Evolutionary conservation across 2,797 vertebrate species (phyloP).

Genomic region (Psittacula echo): DNA sequence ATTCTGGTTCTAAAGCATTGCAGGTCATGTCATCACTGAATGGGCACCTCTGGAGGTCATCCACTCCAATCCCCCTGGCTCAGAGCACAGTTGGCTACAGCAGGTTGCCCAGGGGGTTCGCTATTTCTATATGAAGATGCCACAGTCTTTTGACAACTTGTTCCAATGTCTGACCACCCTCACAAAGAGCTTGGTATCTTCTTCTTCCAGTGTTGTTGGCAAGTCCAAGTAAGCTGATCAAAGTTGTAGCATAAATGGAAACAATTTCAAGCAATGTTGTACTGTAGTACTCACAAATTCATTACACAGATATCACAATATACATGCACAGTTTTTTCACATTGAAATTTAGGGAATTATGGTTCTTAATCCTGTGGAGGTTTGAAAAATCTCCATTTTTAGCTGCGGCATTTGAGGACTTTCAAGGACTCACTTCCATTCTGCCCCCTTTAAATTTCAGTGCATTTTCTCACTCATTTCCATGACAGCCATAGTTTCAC

Average conservation of each 20-base stretch:
- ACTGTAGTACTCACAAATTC: background rate
- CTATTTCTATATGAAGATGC: background rate
- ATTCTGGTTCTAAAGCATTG: background rate
- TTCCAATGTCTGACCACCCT: background rate
- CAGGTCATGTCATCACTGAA: background rate
- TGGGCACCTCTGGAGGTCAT: background rate
- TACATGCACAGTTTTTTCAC: accelerated
- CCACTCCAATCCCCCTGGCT: background rate
- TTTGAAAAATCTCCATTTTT: background rate
- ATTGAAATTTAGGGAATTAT: background rate
- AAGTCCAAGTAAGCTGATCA: background rate
- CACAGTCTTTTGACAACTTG: background rate
- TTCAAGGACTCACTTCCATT: background rate
- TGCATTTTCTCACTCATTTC: conserved; percentile 2
- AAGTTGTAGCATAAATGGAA: background rate
- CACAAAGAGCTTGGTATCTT: background rate
- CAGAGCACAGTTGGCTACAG: background rate
- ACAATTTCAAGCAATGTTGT: background rate
- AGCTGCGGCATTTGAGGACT: background rate
- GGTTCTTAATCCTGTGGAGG: background rate
- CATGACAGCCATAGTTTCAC: background rate
- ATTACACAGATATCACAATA: background rate
- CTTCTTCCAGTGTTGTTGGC: background rate
- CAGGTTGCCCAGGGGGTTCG: background rate
- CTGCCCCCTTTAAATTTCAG: background rate